These are phyloP conservation scores for Mus pahari DNA, from an alignment of 2,113 vertebrate species.

Conservation along the genomic window DNA sequence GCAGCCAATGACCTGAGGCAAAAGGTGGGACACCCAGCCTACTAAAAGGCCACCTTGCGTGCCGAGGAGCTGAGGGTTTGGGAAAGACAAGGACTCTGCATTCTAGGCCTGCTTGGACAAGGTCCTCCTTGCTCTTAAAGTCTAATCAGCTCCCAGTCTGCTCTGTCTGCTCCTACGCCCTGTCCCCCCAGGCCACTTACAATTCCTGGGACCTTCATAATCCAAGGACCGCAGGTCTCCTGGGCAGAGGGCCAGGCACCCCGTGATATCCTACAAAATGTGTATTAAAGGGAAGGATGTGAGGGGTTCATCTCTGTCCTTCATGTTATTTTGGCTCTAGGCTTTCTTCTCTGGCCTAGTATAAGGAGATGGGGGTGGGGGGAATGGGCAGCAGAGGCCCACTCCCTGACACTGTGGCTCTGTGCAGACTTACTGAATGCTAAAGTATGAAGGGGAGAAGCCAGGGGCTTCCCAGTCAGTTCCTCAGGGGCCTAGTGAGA, in stretches of 20 bases:
- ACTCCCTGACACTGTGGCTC: background rate
- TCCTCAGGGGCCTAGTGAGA: background rate
- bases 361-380: too few relatives aligned
- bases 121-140: background rate
- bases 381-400: background rate
- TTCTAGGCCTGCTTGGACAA: background rate
- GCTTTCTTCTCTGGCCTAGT: background rate
- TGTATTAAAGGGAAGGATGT: background rate
- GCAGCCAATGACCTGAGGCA: background rate
- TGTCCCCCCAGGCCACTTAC: background rate
- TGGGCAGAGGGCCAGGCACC: background rate
- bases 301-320: accelerated
- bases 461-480: background rate
- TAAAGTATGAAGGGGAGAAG: background rate
- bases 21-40: background rate
- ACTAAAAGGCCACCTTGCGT: accelerated
- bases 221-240: background rate
- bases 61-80: background rate
- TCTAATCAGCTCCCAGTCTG: background rate
- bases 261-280: background rate
- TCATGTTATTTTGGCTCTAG: background rate
- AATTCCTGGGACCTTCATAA: background rate
- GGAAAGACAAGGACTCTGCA: background rate
- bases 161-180: background rate
- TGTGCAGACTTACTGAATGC: background rate